Base-by-base conservation (phyloP, 2,797 vertebrate genomes). In the Schizopygopsis malacanthus region DNA sequence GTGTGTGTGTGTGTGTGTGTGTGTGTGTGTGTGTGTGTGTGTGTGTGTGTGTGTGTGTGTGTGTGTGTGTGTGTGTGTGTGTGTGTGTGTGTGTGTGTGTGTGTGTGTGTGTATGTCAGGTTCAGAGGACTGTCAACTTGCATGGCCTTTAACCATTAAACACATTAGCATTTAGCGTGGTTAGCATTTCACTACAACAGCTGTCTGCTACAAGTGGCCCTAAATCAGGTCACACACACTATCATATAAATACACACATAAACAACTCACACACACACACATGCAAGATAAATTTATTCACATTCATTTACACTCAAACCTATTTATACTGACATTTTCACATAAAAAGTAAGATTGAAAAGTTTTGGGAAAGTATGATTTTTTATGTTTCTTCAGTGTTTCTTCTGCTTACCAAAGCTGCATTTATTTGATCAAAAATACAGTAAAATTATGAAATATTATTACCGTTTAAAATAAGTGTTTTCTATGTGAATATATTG, bases 141-240 rank as follows among this genome's bases (percentile, higher is more conserved):
- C 54, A 61, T 25, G 39, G 39, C 77, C 83, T 84, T 90, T 86
- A 90, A 80, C 59, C 65, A 87, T 87, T 84, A 81, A 81, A 52
- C 54, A 65, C 84, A 85, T 88, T 81, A 87, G 78, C 72, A 63
- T 87, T 88, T 86, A 87, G 81, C 82, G 73, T 72, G 75, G 86
- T 87, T 87, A 84, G 83, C 79, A 83, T 81, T 87, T 88, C 81
- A 82, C 86, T 82, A 84, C 59, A 80, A 69, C 86, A 88, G 89
- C 87, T 86, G 89, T 89, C 84, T 84, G 37, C 52, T 77, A 28
- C 78, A 69, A 79, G 33, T 45, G 52, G 6, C 25, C 67, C 50
- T 79, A n/a, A 79, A 59, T 59, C 82, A 67, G 43, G 20, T 41
- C 73, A 52, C 59, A 56, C 72, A 37, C 73, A 63, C 22, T 10